Base-by-base conservation (phyloP, 2,888 invertebrate species). In the Apocheima hispidaria region DNA sequence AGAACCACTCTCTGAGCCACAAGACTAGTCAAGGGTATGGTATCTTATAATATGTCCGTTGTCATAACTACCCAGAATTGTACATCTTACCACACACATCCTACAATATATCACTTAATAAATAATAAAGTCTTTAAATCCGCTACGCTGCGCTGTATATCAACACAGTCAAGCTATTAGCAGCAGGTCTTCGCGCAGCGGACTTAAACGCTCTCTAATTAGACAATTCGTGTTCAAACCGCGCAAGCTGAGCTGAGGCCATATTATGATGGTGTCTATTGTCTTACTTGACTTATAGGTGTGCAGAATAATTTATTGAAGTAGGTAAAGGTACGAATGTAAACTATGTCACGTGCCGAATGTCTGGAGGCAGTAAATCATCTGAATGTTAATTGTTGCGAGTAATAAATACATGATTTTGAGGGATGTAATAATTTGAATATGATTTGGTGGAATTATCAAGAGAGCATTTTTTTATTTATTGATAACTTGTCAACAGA, bases 151-250 rank as follows among this genome's bases (percentile, higher is more conserved):
- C 38, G 44, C 35, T 20, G 44, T 48, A 48, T 2, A 23, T 49
- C 20, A 4, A 23, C 21, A 33, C 12, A 12, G 10, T 18, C 30
- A 30, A 30, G 44, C 10, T 14, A 30, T 10, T 30, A 46, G 20
- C 33, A 6, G 46, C 18, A 46, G 18, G 46, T 6, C 61, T 20
- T 16, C 20, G 38, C 50, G 57, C 56, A 59, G 52, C 30, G 41
- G 66, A 69, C 69, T 49, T 73, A 72, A 75, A 68, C 68, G 70
- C 65, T 74, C 70, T 81, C 79, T 91, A 91, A 91, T 91, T 73
- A 86, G 86, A 77, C 80, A 68, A 91, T 91, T 90, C 83, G 84
- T 77, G 86, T 89, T 87, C 91, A 79, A 63, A 41, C 60, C 87
- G 79, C 83, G 82, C 79, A 59, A 65, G 50, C 44, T 71, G 69